These are phyloP conservation scores for Sepioteuthis lessoniana DNA, from an alignment of 2,888 invertebrate genomes.

Conservation along the genomic window DNA sequence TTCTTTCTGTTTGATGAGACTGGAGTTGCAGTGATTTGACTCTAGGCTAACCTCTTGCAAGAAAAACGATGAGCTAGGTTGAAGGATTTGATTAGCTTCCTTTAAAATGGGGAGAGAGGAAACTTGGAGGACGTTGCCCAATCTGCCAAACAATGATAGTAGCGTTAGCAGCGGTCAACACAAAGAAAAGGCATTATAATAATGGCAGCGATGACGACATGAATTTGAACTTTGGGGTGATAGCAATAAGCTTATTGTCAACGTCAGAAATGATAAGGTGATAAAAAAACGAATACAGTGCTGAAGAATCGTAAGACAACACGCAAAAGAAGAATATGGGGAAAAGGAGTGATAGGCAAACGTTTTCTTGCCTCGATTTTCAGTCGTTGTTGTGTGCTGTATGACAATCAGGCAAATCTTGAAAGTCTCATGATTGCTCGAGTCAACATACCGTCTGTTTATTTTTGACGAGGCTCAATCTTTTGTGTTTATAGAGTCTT, in stretches of 20 bases:
- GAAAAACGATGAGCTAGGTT: neutral
- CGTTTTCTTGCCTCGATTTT: neutral
- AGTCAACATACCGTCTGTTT: neutral
- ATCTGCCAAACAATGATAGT: conserved; percentile 16
- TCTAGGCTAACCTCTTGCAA: neutral
- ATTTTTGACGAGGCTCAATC: neutral
- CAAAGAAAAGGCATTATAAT: neutral
- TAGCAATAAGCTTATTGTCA: neutral
- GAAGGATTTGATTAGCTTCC: neutral
- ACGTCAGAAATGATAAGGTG: neutral
- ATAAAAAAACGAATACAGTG: neutral
- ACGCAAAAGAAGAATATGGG: neutral
- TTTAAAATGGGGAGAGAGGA: neutral
- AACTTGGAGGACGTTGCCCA: neutral
- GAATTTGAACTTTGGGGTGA: neutral
- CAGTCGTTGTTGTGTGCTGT: neutral
- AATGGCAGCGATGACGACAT: neutral
- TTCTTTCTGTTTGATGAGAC: neutral
- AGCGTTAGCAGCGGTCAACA: neutral
- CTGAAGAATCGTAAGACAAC: neutral
- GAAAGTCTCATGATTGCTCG: neutral
- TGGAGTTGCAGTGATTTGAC: neutral
- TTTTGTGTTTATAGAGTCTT: conserved; percentile 3
- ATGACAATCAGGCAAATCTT: neutral
- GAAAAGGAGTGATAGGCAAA: neutral